phyloP scores from a whole-genome alignment of 1,140 invertebrate species.

The Sarcophaga bullata region DNA sequence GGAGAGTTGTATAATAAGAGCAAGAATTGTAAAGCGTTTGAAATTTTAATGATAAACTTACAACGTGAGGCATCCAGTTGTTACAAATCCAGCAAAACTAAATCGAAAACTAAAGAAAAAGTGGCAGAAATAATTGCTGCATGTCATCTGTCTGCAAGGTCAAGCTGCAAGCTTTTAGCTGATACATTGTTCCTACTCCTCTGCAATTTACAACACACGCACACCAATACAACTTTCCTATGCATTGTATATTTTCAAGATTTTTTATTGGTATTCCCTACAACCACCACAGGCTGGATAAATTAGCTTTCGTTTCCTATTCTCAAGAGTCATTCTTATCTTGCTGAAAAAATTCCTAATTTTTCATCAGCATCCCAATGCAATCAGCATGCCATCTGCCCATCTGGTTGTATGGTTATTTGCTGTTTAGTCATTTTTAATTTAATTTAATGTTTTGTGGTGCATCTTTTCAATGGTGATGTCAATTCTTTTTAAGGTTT shows the following conservation, averaged over 20 bases:
- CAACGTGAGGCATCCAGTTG: not conserved
- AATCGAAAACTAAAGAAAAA: not conserved
- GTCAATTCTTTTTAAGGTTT: not conserved
- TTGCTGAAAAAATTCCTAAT: too few relatives aligned
- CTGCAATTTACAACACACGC: too few relatives aligned
- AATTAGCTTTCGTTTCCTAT: slow-evolving; percentile 4
- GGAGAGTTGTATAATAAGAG: too few relatives aligned
- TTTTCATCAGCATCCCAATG: too few relatives aligned
- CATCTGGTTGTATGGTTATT: not conserved
- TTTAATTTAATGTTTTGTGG: slow-evolving; percentile 37
- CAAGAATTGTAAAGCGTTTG: slow-evolving; percentile 30
- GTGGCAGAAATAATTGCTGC: slow-evolving; percentile 33
- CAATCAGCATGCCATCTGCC: too few relatives aligned
- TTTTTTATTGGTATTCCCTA: slow-evolving; percentile 25
- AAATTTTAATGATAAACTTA: slow-evolving; percentile 39
- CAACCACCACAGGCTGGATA: slow-evolving; percentile 29
- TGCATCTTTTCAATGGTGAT: not conserved
- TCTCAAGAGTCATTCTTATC: too few relatives aligned
- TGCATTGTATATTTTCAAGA: slow-evolving; percentile 9
- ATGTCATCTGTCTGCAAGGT: slow-evolving; percentile 24
- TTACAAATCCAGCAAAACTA: too few relatives aligned
- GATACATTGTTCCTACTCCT: slow-evolving; percentile 31
- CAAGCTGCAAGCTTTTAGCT: not conserved
- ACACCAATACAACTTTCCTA: too few relatives aligned
- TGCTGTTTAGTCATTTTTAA: slow-evolving; percentile 13